These are phyloP conservation scores for Drosophila truncata DNA, from an alignment of 1,140 invertebrate species.

Conservation along the genomic window DNA sequence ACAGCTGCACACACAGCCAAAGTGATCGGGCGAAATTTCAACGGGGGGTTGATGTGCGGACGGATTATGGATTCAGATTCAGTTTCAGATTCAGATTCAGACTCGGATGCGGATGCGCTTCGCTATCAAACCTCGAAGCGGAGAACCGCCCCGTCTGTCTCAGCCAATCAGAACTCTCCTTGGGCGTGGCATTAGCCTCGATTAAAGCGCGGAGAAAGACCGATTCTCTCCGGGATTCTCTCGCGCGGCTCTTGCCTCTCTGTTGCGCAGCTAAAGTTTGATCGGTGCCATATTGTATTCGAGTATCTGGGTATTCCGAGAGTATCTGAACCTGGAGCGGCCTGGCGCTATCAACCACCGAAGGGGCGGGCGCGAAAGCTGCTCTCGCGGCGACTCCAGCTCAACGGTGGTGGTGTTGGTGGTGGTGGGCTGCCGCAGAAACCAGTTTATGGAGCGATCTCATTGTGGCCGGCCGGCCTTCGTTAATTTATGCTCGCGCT, in stretches of 20 bases:
- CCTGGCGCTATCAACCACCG: conserved; percentile 59
- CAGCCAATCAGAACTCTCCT: conserved; percentile 62
- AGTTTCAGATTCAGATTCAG: conserved; percentile 13
- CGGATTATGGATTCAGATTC: conserved; percentile 33
- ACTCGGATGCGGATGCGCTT: conserved; percentile 27
- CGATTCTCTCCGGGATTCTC: conserved; percentile 16
- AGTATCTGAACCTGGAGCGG: not conserved
- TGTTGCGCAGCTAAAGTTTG: conserved; percentile 46
- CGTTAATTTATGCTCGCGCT: conserved; percentile 82
- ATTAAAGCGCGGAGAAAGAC: conserved; percentile 63
- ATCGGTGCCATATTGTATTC: conserved; percentile 75
- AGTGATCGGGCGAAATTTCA: conserved; percentile 42
- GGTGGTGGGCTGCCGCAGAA: conserved; percentile 43
- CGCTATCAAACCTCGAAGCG: conserved; percentile 66
- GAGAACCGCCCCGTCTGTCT: conserved; percentile 53
- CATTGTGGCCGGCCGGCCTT: conserved; percentile 75
- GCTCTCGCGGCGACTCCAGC: conserved; percentile 46
- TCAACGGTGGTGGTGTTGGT: conserved; percentile 19
- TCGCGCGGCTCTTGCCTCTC: conserved; percentile 34
- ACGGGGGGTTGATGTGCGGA: conserved; percentile 39
- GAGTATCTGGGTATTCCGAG: conserved; percentile 23
- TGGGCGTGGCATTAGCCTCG: conserved; percentile 61
- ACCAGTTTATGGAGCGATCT: conserved; percentile 78
- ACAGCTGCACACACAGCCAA: conserved; percentile 48
- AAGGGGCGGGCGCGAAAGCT: conserved; percentile 79